A percentile compares a stretch with the other conserved stretches of the same genome.
Evolutionary conservation across 2,888 invertebrate species (phyloP).

Genomic region (Dicyrtoma fusca): DNA sequence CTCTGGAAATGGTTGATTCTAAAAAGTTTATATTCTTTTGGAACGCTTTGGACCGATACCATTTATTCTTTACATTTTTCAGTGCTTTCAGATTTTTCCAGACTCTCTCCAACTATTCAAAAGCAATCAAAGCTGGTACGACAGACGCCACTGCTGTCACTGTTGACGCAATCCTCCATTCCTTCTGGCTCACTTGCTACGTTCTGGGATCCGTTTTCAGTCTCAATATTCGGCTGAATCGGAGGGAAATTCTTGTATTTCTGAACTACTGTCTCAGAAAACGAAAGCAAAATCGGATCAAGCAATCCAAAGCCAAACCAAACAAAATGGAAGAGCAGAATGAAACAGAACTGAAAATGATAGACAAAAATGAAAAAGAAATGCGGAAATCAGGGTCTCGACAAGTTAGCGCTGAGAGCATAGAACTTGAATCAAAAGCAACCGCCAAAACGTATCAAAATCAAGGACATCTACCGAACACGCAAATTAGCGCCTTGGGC

Average conservation of each 20-base stretch:
- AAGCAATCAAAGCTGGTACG: not conserved
- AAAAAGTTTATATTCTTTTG: not conserved
- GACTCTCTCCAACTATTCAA: not conserved
- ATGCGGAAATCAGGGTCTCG: not conserved
- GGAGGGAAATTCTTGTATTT: not conserved
- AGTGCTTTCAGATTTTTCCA: not conserved
- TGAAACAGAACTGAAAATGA: not conserved
- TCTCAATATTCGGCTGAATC: not conserved
- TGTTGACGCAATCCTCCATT: not conserved
- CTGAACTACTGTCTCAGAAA: not conserved
- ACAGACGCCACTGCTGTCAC: too few species aligned
- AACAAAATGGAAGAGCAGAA: too few species aligned
- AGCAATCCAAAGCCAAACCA: not conserved
- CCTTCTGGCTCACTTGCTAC: constrained; percentile 6
- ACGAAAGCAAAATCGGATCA: too few species aligned
- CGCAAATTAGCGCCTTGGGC: too few species aligned
- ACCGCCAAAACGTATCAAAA: too few species aligned
- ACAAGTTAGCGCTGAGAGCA: too few species aligned
- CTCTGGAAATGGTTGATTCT: not conserved
- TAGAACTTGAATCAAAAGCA: not conserved
- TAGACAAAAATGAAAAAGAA: too few species aligned
- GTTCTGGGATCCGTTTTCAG: not conserved
- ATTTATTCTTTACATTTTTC: not conserved
- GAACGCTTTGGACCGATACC: not conserved
- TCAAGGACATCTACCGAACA: too few species aligned